Percentiles rank a stretch among this genome's conserved stretches.
phyloP scores from a whole-genome alignment of 2,888 invertebrate species.

The Hirtodrosophila histrioides region DNA sequence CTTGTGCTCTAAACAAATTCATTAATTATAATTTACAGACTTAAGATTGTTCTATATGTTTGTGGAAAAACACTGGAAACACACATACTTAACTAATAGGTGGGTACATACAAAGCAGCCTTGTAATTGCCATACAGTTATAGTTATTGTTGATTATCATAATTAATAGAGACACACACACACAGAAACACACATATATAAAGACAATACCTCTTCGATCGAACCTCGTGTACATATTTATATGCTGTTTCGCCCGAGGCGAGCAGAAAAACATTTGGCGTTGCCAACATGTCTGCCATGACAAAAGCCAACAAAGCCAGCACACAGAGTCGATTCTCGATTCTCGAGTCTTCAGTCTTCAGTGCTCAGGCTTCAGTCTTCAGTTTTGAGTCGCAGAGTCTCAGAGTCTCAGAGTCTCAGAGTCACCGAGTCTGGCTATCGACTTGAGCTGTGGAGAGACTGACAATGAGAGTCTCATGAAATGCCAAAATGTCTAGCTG shows the following conservation, averaged over 20 bases:
- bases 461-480: slow-evolving; percentile 70
- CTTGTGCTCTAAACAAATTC: too few species aligned
- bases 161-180: slow-evolving; percentile 39
- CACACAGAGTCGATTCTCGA: slow-evolving; percentile 15
- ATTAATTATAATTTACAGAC: too few species aligned
- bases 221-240: slow-evolving; percentile 59
- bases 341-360: slow-evolving; percentile 20
- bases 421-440: slow-evolving; percentile 39
- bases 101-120: slow-evolving; percentile 10
- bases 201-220: slow-evolving; percentile 51
- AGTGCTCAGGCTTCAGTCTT: slow-evolving; percentile 15
- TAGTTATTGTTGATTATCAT: slow-evolving; percentile 48
- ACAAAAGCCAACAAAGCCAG: slow-evolving; percentile 57
- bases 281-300: slow-evolving; percentile 79
- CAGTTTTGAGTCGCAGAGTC: slow-evolving; percentile 28
- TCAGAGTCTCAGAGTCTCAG: slow-evolving; percentile 32
- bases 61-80: too few species aligned
- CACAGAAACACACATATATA: not conserved
- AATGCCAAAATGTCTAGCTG: slow-evolving; percentile 80
- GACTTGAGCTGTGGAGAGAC: slow-evolving; percentile 41
- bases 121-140: slow-evolving; percentile 51
- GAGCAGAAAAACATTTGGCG: slow-evolving; percentile 68
- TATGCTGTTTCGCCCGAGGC: slow-evolving; percentile 57
- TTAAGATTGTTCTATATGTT: too few species aligned
- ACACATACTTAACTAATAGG: slow-evolving; percentile 8